phyloP scores from a whole-genome alignment of 2,113 vertebrate species.

The Chaenogobius annularis region DNA sequence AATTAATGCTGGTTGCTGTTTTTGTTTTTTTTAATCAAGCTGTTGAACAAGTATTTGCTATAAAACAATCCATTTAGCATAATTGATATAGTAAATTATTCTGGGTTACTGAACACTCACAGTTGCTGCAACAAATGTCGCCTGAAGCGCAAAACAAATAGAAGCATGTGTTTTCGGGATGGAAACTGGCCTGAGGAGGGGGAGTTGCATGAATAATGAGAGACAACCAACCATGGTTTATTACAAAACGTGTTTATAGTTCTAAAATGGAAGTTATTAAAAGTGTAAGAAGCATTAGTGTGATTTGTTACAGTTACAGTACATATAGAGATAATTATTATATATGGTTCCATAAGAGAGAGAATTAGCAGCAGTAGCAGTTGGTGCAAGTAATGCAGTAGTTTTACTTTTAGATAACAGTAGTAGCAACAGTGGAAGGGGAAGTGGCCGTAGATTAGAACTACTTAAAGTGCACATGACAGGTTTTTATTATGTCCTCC shows the following conservation, averaged over 20 bases:
- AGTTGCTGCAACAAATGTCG: neutral
- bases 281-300: neutral
- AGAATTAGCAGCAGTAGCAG: no score
- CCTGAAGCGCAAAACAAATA: neutral
- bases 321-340: no score
- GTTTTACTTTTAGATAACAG: neutral
- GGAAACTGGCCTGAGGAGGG: conserved; percentile 7
- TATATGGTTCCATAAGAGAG: no score
- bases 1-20: neutral
- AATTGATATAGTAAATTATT: conserved; percentile 2
- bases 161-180: conserved; percentile 4
- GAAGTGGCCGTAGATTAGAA: neutral
- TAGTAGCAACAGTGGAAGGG: neutral
- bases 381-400: no score
- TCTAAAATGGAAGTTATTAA: neutral
- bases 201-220: neutral
- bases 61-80: conserved; percentile 5
- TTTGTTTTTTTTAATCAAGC: neutral
- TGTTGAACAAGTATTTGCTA: neutral
- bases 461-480: no score
- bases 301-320: neutral
- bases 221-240: conserved; percentile 1
- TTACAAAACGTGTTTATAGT: neutral
- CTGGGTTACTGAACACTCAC: neutral
- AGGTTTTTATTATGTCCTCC: no score